These are phyloP conservation scores for Phytoseiulus persimilis DNA, from an alignment of 2,888 invertebrate genomes.

Conservation along the genomic window DNA sequence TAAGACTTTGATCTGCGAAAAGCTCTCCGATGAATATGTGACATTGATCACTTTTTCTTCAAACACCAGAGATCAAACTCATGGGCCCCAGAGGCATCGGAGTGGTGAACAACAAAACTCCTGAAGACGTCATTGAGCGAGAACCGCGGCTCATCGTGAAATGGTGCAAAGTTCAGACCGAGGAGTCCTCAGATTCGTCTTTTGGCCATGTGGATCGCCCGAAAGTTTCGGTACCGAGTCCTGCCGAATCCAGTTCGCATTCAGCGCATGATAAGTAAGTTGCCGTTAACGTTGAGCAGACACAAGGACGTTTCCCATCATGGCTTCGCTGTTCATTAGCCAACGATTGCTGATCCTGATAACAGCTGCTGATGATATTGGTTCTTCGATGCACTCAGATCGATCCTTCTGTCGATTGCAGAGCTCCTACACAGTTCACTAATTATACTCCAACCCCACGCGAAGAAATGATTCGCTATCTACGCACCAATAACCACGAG, in stretches of 20 bases:
- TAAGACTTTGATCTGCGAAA: too few relatives aligned
- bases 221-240: background rate
- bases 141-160: slow-evolving; percentile 25
- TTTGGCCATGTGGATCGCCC: background rate
- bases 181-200: slow-evolving; percentile 20
- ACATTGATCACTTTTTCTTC: background rate
- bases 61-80: slow-evolving; percentile 21
- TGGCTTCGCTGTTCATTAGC: too few relatives aligned
- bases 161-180: slow-evolving; percentile 9
- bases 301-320: too few relatives aligned
- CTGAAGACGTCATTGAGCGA: background rate
- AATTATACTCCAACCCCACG: background rate
- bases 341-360: too few relatives aligned
- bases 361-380: background rate
- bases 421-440: background rate
- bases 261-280: background rate
- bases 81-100: slow-evolving; percentile 34
- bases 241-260: background rate
- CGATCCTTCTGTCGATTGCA: background rate
- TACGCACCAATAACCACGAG: slow-evolving; percentile 66
- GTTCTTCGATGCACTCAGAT: background rate
- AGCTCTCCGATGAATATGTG: too few relatives aligned
- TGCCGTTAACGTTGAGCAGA: too few relatives aligned
- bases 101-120: slow-evolving; percentile 14
- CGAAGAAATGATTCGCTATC: slow-evolving; percentile 53